Percentiles rank a stretch among this genome's conserved stretches.
These are phyloP conservation scores for Marmota flaviventris DNA, from an alignment of 2,113 vertebrate genomes.

Conservation along the genomic window DNA sequence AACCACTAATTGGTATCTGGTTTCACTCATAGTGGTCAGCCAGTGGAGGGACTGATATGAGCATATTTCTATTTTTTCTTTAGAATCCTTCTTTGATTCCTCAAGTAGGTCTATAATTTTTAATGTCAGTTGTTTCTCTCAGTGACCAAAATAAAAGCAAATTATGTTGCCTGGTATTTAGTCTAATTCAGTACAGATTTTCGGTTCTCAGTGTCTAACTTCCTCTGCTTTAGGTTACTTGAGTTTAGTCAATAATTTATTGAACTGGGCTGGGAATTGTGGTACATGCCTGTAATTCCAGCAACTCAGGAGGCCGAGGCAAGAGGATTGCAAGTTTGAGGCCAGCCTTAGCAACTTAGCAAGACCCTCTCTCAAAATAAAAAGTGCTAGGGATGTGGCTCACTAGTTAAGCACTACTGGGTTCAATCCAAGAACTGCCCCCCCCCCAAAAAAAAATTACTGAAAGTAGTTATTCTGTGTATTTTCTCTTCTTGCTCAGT, in stretches of 20 bases:
- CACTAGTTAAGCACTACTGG: no score
- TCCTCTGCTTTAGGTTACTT: neutral
- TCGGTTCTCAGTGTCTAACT: neutral
- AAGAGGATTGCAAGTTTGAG: no score
- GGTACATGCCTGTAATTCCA: no score
- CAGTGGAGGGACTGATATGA: no score
- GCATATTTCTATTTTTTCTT: neutral
- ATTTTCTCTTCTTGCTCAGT: neutral
- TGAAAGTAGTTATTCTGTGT: neutral
- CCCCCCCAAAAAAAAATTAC: no score
- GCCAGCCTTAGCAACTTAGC: no score
- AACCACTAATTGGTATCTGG: neutral
- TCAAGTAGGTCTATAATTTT: neutral
- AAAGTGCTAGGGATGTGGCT: no score
- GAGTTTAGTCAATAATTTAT: neutral
- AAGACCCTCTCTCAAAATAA: no score
- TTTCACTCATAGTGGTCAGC: neutral
- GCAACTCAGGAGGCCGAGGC: no score
- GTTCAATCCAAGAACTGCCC: no score
- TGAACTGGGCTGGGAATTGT: no score
- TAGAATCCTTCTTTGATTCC: neutral
- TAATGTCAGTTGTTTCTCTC: constrained; percentile 26
- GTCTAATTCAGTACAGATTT: neutral
- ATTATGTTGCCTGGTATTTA: neutral
- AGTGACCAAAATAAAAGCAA: constrained; percentile 25